Evolutionary conservation across 1,140 invertebrate species (phyloP).

Genomic region (Triops longicaudatus): DNA sequence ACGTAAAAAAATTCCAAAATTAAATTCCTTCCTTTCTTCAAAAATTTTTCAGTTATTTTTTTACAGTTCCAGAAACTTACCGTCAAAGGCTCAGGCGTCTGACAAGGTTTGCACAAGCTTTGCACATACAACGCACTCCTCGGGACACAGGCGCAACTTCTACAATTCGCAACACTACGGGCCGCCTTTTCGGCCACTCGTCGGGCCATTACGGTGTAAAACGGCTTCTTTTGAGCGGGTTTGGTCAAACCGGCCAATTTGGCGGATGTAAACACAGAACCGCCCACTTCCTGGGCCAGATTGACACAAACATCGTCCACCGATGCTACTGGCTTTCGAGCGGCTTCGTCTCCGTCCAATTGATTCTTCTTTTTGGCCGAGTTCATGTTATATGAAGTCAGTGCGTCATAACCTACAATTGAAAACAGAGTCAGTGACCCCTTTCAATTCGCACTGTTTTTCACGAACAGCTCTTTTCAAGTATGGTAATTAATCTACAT

Average conservation of each 20-base stretch:
- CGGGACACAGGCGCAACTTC: neutral
- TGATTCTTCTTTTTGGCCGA: constrained; percentile 7
- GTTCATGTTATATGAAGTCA: neutral
- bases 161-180: neutral
- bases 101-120: neutral
- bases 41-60: too few relatives aligned
- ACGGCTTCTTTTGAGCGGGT: neutral
- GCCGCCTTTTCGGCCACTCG: neutral
- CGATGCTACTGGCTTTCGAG: neutral
- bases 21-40: too few relatives aligned
- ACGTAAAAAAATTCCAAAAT: neutral
- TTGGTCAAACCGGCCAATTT: neutral
- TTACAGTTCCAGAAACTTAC: neutral
- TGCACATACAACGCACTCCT: neutral
- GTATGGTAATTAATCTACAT: too few relatives aligned
- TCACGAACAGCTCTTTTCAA: too few relatives aligned
- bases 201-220: neutral
- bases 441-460: too few relatives aligned
- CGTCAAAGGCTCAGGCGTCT: neutral
- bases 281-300: neutral
- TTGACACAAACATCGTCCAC: neutral
- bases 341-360: neutral
- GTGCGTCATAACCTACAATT: neutral
- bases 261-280: neutral
- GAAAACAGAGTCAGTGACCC: neutral